phyloP scores from a whole-genome alignment of 1,140 invertebrate genomes.

The Atta texana region DNA sequence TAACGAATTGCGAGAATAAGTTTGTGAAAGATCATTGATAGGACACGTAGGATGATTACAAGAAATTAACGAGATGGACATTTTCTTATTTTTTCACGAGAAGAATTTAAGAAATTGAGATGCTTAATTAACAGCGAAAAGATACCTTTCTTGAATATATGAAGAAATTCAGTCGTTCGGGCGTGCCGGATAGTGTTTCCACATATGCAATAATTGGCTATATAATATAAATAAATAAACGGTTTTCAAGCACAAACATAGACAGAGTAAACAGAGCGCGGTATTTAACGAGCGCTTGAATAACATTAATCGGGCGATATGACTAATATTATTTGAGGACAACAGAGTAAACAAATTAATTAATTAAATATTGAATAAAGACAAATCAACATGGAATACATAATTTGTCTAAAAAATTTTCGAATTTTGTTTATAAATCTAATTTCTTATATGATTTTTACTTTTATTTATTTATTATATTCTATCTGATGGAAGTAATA shows the following conservation, averaged over 20 bases:
- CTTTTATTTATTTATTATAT: too few species aligned
- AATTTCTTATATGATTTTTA: too few species aligned
- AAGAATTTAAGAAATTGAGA: background rate
- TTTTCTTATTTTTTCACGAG: background rate
- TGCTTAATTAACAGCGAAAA: background rate
- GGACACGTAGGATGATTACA: background rate
- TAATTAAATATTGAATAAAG: background rate
- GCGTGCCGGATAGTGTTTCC: background rate
- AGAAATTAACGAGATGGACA: background rate
- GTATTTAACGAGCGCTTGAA: background rate
- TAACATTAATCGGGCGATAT: background rate
- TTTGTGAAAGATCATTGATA: constrained; percentile 15
- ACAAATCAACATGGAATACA: background rate
- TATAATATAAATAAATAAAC: constrained; percentile 13
- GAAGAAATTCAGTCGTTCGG: background rate
- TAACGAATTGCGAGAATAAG: constrained; percentile 18
- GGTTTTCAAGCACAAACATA: background rate
- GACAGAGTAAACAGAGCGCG: background rate
- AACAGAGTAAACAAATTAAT: background rate
- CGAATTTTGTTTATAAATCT: too few species aligned
- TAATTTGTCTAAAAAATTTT: too few species aligned
- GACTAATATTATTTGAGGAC: background rate
- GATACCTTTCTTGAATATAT: background rate
- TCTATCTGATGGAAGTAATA: too few species aligned
- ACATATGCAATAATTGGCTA: background rate